Percentiles rank a stretch among this genome's conserved stretches.
These are phyloP conservation scores for Cylloceria caligata DNA, from an alignment of 2,888 invertebrate genomes.

Conservation along the genomic window DNA sequence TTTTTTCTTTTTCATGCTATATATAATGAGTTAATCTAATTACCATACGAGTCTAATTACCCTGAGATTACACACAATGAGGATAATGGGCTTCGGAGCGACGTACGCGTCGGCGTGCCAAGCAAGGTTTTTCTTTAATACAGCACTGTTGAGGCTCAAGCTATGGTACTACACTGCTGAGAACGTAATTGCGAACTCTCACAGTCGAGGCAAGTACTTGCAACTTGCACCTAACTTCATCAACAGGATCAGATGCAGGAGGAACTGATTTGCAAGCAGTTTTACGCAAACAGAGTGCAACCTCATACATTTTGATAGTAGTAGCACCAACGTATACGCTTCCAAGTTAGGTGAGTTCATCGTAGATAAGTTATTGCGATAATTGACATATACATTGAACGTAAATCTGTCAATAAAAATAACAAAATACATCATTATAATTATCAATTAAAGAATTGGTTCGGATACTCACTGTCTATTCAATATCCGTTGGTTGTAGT, in stretches of 20 bases:
- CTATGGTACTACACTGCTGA: constrained; percentile 50
- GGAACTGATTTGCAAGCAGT: constrained; percentile 14
- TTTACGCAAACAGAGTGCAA: not conserved
- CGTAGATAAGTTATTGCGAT: not conserved
- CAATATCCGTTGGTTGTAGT: too few species aligned
- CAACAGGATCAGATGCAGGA: constrained; percentile 21
- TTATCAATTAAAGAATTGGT: too few species aligned
- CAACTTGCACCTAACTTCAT: constrained; percentile 41
- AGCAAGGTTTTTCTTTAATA: constrained; percentile 56
- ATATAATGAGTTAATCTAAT: constrained; percentile 60
- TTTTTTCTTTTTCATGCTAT: constrained; percentile 53
- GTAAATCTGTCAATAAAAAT: not conserved
- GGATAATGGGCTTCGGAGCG: constrained; percentile 62
- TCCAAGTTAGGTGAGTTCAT: not conserved
- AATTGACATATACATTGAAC: not conserved
- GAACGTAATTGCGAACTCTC: constrained; percentile 66
- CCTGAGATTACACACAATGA: constrained; percentile 65
- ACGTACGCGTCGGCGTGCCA: constrained; percentile 62
- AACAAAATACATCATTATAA: not conserved
- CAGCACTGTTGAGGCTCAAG: constrained; percentile 33
- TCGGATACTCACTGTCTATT: too few species aligned
- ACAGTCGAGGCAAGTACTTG: constrained; percentile 47
- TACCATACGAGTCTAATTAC: constrained; percentile 66
- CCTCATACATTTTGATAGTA: constrained; percentile 3
- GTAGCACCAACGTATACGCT: not conserved